Evolutionary conservation across 2,113 vertebrate genomes (phyloP), one percentile per base, ranked within the genome.

Genomic region (Ariopsis seemanni): DNA sequence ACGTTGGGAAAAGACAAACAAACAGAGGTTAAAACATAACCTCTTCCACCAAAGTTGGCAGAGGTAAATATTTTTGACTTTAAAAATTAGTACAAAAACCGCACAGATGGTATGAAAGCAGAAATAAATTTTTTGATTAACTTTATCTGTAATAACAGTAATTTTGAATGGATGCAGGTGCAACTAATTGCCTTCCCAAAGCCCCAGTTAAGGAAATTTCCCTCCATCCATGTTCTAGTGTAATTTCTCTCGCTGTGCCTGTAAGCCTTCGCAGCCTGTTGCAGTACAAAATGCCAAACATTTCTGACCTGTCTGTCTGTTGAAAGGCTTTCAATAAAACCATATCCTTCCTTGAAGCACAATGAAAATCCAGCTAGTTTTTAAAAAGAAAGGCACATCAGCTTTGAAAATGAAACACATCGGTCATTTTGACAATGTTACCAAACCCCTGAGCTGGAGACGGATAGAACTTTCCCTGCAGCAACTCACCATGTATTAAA

Each of bases 341-440:
- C 25, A 30, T 27, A 55, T 53, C 22, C 25, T 27, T 15, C 6
- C 25, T n/a, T 77, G n/a, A 77, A 77, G 10, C 74, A 53, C 1
- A 5, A 25, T 52, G 1, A 11, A 27, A 75, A 50, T 50, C 18
- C 72, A 50, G 50, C 58, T 8, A 14, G 4, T n/a, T n/a, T 48
- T 67, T 69, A 25, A 52, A 52, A 53, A 53, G 10, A 53, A 52
- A 55, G 8, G 82, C 65, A 71, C 18, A 27, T 84, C 65, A 7
- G 52, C 48, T 30, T 55, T 10, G 65, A 30, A 83, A 84, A 84
- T 84, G 65, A 55, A 84, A 71, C 17, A 0, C 82, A 84, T 72
- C n/a, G 7, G 52, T 69, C 50, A 84, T 84, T 84, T 69, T 83
- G 62, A 83, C 82, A 83, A 9, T 20, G 82, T 83, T 83, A 83